phyloP scores from a whole-genome alignment of 1,140 invertebrate genomes.

The Brachionus rubens region DNA sequence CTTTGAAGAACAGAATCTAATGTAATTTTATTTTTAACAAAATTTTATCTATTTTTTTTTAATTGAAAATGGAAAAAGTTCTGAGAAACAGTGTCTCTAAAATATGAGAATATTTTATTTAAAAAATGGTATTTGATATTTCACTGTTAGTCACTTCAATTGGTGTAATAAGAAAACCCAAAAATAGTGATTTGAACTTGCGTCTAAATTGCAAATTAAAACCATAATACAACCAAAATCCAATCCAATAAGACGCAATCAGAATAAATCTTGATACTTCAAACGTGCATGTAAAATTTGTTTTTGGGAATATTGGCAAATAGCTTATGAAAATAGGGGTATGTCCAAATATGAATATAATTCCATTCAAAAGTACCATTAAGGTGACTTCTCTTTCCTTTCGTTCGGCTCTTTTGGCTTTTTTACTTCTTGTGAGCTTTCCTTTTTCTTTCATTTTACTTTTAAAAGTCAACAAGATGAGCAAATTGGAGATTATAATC shows the following conservation, averaged over 20 bases:
- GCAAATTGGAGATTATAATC: background rate
- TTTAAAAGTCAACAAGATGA: background rate
- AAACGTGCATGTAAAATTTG: constrained; percentile 1
- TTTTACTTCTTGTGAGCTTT: constrained; percentile 19
- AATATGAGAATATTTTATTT: no score
- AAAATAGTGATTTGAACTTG: background rate
- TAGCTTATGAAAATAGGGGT: constrained; percentile 16
- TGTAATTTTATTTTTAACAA: no score
- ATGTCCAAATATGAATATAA: constrained; percentile 20
- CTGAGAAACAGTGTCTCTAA: no score
- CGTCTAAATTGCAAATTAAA: constrained; percentile 24
- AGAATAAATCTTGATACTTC: constrained; percentile 12
- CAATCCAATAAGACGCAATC: constrained; percentile 3
- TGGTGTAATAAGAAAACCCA: no score
- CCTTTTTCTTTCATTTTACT: constrained; percentile 10
- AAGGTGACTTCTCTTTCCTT: constrained; percentile 6
- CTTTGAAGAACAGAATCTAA: no score
- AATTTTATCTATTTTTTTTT: no score
- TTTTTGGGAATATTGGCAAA: background rate
- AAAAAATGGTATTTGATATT: no score
- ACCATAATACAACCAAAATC: constrained; percentile 9
- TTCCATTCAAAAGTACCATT: background rate
- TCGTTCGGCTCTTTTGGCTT: background rate
- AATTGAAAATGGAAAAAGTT: no score
- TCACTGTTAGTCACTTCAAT: no score